Base-by-base conservation (phyloP, 2,113 vertebrate genomes). In the Taxidea taxus region DNA sequence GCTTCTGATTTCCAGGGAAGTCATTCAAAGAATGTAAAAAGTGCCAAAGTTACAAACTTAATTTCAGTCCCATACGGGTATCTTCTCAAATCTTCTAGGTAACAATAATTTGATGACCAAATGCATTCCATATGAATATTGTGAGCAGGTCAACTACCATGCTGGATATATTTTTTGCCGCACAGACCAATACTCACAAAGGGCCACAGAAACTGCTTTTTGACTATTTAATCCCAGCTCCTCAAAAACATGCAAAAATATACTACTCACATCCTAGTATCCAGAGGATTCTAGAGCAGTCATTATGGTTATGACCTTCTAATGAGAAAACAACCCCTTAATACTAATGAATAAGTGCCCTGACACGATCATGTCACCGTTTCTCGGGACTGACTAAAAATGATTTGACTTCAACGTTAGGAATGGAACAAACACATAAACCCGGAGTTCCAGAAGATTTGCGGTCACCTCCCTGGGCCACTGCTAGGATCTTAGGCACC, bases 11-110 rank as follows among this genome's bases (percentile, higher is more conserved):
- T 85, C 82, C 77, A 68, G 70, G 66, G 60, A 95, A 97, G 90
- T 70, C 68, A 82, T 47, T 97, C 21, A 64, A 97, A 74, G 44
- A 83, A 95, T 87, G 68, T 51, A 54, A 94, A 93, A 92, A 90
- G 34, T 75, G 54, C 68, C 27, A 37, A 2, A 77, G 83, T 85
- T 95, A 96, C 47, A 97, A 84, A 93, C 72, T 64, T 64, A 77
- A 94, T 39, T 87, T 90, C 56, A 92, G 58, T 74, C 9, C 68
- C 83, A 70, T 20, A 86, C 70, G 11, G 21, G 39, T 75, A 94
- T 51, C 88, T 95, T 90, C 68, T 85, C 47, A 94, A 84, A 70
- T 72, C 54, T 96, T 92, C 23, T 74, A 68, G 74, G 47, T 88
- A 80, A 78, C 2, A 88, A 51, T 49, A 51, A 70, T 47, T 58